Conservation (phyloP, 2,113 vertebrate genomes). For the Raja brachyura region DNA sequence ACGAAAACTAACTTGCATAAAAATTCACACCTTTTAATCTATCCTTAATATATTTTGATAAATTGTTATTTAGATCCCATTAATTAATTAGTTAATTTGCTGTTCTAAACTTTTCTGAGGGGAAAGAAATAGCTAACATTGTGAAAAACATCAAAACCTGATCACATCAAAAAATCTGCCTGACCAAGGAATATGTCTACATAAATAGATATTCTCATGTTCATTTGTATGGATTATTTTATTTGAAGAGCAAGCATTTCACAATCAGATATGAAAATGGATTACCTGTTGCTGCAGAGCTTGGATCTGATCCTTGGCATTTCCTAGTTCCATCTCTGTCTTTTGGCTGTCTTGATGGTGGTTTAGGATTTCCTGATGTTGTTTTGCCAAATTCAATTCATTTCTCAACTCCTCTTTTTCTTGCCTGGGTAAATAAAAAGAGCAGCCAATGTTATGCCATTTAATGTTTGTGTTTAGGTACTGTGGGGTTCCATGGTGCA, state of each 20-base stretch:
- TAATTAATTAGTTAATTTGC: not conserved
- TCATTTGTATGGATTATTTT: not conserved
- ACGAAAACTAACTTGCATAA: not conserved
- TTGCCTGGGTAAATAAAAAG: slow-evolving; percentile 43
- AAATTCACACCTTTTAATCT: not conserved
- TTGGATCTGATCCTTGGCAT: slow-evolving; percentile 43
- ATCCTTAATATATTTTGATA: not conserved
- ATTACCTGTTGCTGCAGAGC: slow-evolving; percentile 43
- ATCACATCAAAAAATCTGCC: not conserved
- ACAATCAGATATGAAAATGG: not conserved
- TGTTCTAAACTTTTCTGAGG: not conserved
- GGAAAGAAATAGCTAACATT: not conserved
- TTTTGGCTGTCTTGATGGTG: slow-evolving; percentile 41
- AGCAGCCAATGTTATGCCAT: not conserved
- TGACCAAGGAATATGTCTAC: not conserved
- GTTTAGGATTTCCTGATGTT: slow-evolving; percentile 41
- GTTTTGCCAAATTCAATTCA: slow-evolving; percentile 45
- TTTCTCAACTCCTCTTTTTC: slow-evolving; percentile 45
- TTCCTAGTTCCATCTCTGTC: slow-evolving; percentile 43
- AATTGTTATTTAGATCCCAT: not conserved
- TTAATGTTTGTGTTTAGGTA: not conserved
- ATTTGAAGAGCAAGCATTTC: not conserved
- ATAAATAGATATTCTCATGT: not conserved
- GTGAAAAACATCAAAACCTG: not conserved
- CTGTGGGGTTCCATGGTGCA: not conserved